A percentile compares a stretch with the other conserved stretches of the same genome.
phyloP scores from a whole-genome alignment of 35 echinoderm and acorn worm species.

The Holothuria glaberrima region DNA sequence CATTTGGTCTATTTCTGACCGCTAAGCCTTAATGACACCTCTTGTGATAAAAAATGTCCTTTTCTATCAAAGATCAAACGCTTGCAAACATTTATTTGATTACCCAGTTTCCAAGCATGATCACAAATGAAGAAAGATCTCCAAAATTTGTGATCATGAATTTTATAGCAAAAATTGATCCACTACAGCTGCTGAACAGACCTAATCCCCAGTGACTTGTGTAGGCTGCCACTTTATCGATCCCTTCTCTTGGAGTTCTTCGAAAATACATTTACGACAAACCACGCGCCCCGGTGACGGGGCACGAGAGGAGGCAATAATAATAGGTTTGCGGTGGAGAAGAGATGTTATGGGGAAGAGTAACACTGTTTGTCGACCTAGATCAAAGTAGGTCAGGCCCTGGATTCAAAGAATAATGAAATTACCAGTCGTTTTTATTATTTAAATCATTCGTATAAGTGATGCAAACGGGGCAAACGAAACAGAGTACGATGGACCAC shows the following conservation, averaged over 20 bases:
- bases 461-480: neutral
- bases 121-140: conserved; percentile 17
- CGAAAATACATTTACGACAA: neutral
- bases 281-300: neutral
- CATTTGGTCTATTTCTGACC: no score
- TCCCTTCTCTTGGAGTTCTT: neutral
- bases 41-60: no score
- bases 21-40: no score
- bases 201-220: conserved; percentile 18
- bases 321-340: neutral
- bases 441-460: neutral
- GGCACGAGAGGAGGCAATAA: neutral
- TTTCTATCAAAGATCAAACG: conserved; percentile 9
- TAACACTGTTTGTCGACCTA: conserved; percentile 16
- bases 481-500: no score
- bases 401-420: neutral
- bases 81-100: conserved; percentile 23
- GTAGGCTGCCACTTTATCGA: conserved; percentile 31
- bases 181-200: neutral
- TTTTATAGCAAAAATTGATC: conserved; percentile 33
- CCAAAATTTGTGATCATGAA: conserved; percentile 20
- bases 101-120: conserved; percentile 34
- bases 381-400: conserved; percentile 41
- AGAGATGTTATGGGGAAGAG: conserved; percentile 9
- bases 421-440: conserved; percentile 1